Base-by-base conservation (phyloP, 2,797 vertebrate species). In the Channallabes apus region DNA sequence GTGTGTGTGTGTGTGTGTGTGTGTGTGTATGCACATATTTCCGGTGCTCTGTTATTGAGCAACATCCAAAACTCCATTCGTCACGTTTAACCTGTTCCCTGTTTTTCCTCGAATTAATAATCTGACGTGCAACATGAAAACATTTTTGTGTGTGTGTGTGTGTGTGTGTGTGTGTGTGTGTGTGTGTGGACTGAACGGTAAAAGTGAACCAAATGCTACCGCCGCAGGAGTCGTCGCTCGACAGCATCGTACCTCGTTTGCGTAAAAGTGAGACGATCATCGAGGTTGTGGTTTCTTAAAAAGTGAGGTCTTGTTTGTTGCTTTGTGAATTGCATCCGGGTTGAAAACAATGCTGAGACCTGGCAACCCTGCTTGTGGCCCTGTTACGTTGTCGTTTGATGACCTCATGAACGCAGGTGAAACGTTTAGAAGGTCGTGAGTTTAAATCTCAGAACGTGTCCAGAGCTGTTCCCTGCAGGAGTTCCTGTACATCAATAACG, bases 1-100 rank as follows among this genome's bases (percentile, higher is more conserved):
- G 64, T 84, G 76, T 58, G 38, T 83, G 35, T 24, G 35, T 46
- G 69, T n/a, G 68, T 38, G 32, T 69, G 38, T 24, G 9, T n/a
- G 54, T 56, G 32, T 32, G 54, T 84, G 62, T 84, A 54, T 58
- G 64, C 20, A 17, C 20, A 18, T 8, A 15, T 81, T 24, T 68
- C 46, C 20, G 46, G 32, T 65, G 46, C 62, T 20, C 15, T 51
- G 4, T 81, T 67, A 67, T 24, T 65, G 38, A 80, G n/a, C 24
- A 35, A n/a, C 2, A 14, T 62, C 62, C 61, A 29, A 51, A 65
- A 67, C 15, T 20, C 12, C 59, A 24, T 62, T 61, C 32, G 61
- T 24, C 41, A 32, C 22, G 14, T 78, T 78, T 14, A 78, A 38
- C 76, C 61, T 18, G 20, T 51, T 41, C n/a, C 62, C 38, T 79